These are phyloP conservation scores for Andrena flavipes DNA, from an alignment of 2,888 invertebrate genomes.

Conservation along the genomic window DNA sequence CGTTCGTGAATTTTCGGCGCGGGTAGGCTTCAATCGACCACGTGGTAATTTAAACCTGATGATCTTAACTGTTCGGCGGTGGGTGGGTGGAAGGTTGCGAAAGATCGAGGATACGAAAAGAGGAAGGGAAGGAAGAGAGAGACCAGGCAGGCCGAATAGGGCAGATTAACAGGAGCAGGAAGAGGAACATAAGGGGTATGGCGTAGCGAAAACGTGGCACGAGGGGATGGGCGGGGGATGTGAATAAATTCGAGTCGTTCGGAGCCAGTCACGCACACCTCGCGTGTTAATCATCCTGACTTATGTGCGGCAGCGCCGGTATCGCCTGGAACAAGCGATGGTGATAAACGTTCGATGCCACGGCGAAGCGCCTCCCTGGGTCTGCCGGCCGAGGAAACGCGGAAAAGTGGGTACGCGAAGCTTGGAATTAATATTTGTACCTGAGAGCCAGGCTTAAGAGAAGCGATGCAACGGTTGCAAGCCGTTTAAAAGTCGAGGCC, in stretches of 20 bases:
- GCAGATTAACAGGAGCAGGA: slow-evolving; percentile 40
- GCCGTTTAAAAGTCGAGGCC: slow-evolving; percentile 25
- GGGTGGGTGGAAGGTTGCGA: slow-evolving; percentile 24
- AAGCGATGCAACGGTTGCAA: background rate
- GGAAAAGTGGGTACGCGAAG: slow-evolving; percentile 64
- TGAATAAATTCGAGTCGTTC: slow-evolving; percentile 77
- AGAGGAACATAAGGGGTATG: background rate
- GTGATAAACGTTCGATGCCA: slow-evolving; percentile 73
- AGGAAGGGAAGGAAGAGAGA: background rate
- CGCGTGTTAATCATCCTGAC: slow-evolving; percentile 81
- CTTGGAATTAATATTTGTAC: slow-evolving; percentile 78
- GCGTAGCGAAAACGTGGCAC: slow-evolving; percentile 37
- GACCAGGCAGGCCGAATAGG: slow-evolving; percentile 16
- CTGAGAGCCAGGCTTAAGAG: slow-evolving; percentile 68
- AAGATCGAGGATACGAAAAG: slow-evolving; percentile 9
- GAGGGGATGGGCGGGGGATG: slow-evolving; percentile 53
- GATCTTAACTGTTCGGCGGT: slow-evolving; percentile 62
- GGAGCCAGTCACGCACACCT: slow-evolving; percentile 79
- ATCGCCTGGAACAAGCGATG: slow-evolving; percentile 70
- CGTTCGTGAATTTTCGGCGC: slow-evolving; percentile 50
- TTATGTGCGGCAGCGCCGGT: slow-evolving; percentile 75
- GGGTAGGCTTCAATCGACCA: slow-evolving; percentile 62
- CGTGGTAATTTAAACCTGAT: slow-evolving; percentile 73
- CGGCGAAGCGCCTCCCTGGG: slow-evolving; percentile 32
- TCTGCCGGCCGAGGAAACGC: slow-evolving; percentile 37